A percentile compares a stretch with the other conserved stretches of the same genome.
Evolutionary conservation across 2,797 vertebrate species (phyloP).

Genomic region (Darevskia mixta): DNA sequence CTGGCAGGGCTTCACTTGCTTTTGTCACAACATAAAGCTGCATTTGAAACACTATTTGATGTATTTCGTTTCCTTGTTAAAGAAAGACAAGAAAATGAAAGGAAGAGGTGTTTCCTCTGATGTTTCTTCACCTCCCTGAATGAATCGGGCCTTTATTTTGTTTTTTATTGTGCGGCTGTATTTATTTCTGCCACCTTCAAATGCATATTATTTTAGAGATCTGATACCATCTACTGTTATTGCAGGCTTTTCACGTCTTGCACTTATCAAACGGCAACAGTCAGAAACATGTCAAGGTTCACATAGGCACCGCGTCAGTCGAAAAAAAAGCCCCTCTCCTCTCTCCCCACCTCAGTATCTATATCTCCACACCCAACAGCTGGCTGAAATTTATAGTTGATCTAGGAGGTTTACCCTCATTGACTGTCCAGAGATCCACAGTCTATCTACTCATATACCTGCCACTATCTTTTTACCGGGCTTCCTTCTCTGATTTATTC

Average conservation of each 20-base stretch:
- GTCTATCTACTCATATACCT: conserved; percentile 31
- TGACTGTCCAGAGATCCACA: conserved; percentile 64
- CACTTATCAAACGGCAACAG: conserved; percentile 75
- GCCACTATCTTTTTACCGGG: conserved; percentile 40
- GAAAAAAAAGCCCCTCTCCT: conserved; percentile 61
- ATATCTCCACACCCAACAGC: conserved; percentile 69
- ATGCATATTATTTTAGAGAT: conserved; percentile 65
- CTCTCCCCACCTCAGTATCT: conserved; percentile 58
- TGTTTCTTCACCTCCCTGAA: conserved; percentile 62
- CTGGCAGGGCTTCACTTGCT: conserved; percentile 52
- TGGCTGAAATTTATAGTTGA: conserved; percentile 68
- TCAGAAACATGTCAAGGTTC: conserved; percentile 71
- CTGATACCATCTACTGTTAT: conserved; percentile 66
- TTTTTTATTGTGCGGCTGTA: conserved; percentile 54
- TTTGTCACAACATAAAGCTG: conserved; percentile 54
- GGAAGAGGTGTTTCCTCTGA: conserved; percentile 60
- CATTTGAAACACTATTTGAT: conserved; percentile 48
- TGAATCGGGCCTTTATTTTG: conserved; percentile 52
- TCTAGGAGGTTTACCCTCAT: conserved; percentile 61
- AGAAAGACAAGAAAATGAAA: conserved; percentile 65
- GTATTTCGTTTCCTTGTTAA: conserved; percentile 59
- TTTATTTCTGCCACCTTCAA: conserved; percentile 62
- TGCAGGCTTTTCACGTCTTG: conserved; percentile 69
- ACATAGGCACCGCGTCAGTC: conserved; percentile 57
- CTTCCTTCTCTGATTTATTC: conserved; percentile 56